A percentile compares a stretch with the other conserved stretches of the same genome.
These are phyloP conservation scores for Platycheirus albimanus DNA, from an alignment of 2,888 invertebrate species.

Conservation along the genomic window DNA sequence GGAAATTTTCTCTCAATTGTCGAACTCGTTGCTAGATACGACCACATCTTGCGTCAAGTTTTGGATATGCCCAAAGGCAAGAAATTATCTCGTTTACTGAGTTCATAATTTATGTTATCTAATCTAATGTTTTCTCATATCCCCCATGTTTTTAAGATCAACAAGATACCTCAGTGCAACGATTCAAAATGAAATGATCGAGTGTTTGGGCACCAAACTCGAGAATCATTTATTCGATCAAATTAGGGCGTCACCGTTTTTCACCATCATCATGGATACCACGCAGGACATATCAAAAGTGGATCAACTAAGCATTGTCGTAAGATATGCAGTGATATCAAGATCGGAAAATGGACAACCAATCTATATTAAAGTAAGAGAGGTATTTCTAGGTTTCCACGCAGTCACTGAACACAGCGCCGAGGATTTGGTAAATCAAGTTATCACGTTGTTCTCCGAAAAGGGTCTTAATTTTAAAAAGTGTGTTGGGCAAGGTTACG, in stretches of 20 bases:
- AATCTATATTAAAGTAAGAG: slow-evolving; percentile 24
- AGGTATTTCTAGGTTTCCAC: slow-evolving; percentile 38
- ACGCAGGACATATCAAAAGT: not conserved
- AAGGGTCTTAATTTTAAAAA: slow-evolving; percentile 21
- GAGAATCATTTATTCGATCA: not conserved
- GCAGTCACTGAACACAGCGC: slow-evolving; percentile 26
- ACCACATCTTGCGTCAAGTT: too few species aligned
- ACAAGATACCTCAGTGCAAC: too few species aligned
- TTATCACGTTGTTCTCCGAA: slow-evolving; percentile 20
- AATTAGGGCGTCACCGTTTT: slow-evolving; percentile 21
- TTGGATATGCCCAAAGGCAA: too few species aligned
- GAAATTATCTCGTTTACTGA: too few species aligned
- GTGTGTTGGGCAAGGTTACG: slow-evolving; percentile 46
- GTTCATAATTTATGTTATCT: too few species aligned
- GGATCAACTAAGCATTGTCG: slow-evolving; percentile 5
- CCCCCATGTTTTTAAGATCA: too few species aligned
- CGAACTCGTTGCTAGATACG: too few species aligned
- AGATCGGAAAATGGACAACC: slow-evolving; percentile 28
- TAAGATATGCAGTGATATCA: slow-evolving; percentile 15
- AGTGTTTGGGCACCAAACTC: not conserved
- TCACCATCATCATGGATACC: slow-evolving; percentile 13
- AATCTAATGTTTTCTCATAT: too few species aligned
- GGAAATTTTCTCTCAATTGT: slow-evolving; percentile 32
- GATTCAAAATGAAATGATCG: too few species aligned
- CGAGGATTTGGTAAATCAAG: slow-evolving; percentile 30